These are phyloP conservation scores for Ctenopoma kingsleyae DNA, from an alignment of 2,797 vertebrate genomes.

Conservation along the genomic window DNA sequence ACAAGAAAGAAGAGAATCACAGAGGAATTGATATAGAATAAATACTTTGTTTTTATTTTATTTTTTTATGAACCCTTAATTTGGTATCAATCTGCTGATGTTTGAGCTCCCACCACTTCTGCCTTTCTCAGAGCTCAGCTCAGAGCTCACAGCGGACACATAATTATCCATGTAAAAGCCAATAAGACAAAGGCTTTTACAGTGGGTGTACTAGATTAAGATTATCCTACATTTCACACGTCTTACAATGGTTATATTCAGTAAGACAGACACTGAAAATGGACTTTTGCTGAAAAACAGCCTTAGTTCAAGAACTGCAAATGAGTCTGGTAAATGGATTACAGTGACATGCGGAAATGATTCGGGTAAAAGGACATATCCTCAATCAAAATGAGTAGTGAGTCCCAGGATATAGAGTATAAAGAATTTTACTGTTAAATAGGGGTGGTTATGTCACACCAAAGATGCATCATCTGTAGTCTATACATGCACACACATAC, in stretches of 20 bases:
- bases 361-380: constrained; percentile 28
- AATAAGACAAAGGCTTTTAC: constrained; percentile 21
- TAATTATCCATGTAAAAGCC: constrained; percentile 28
- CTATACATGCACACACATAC: neutral
- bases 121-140: constrained; percentile 13
- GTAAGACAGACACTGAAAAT: constrained; percentile 12
- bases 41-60: neutral
- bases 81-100: constrained; percentile 1
- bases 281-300: constrained; percentile 1
- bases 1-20: neutral
- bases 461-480: constrained; percentile 2
- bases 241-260: constrained; percentile 15
- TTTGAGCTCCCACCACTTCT: neutral
- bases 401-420: constrained; percentile 23
- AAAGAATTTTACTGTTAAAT: constrained; percentile 31
- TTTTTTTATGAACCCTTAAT: neutral
- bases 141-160: neutral
- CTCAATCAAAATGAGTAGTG: constrained; percentile 36
- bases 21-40: neutral
- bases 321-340: constrained; percentile 40
- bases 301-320: constrained; percentile 36
- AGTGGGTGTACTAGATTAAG: constrained; percentile 13
- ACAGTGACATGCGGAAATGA: constrained; percentile 27
- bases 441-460: constrained; percentile 35
- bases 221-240: constrained; percentile 31